Conservation (phyloP, 1,140 invertebrate genomes). For the Drosophila sp. region DNA sequence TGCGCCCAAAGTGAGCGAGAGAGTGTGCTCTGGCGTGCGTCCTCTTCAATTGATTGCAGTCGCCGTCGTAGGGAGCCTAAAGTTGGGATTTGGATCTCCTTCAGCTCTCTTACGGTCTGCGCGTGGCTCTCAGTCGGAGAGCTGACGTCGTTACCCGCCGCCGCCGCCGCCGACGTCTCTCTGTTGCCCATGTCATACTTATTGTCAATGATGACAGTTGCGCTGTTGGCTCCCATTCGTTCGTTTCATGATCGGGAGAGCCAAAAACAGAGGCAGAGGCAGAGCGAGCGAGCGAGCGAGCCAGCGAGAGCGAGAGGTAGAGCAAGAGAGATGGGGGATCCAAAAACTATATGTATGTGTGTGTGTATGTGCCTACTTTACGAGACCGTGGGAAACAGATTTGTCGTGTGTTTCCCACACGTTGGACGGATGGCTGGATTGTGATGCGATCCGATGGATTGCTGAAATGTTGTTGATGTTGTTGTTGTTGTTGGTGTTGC, state of each 20-base stretch:
- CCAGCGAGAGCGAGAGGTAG: background rate
- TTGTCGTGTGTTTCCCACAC: constrained; percentile 85
- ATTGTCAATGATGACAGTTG: constrained; percentile 83
- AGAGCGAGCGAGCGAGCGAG: background rate
- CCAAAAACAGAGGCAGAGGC: background rate
- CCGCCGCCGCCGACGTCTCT: constrained; percentile 13
- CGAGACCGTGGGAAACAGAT: constrained; percentile 85
- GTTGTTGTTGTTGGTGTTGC: constrained; percentile 38
- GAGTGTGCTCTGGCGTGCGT: constrained; percentile 73
- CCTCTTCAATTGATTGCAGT: constrained; percentile 75
- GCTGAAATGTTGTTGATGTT: constrained; percentile 78
- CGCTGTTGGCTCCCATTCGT: constrained; percentile 68
- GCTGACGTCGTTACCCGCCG: constrained; percentile 9
- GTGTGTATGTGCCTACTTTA: constrained; percentile 78
- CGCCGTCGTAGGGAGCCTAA: constrained; percentile 43
- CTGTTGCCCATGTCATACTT: constrained; percentile 77
- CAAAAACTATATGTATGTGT: constrained; percentile 42
- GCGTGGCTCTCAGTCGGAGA: constrained; percentile 7
- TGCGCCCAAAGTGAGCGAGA: constrained; percentile 53
- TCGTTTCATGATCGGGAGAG: constrained; percentile 27
- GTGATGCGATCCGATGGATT: constrained; percentile 82
- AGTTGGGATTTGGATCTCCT: constrained; percentile 66
- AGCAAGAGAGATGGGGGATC: constrained; percentile 45
- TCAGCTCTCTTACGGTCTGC: constrained; percentile 48
- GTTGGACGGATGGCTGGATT: constrained; percentile 83